Base-by-base conservation (phyloP, 2,113 vertebrate genomes). In the Todiramphus chloris region DNA sequence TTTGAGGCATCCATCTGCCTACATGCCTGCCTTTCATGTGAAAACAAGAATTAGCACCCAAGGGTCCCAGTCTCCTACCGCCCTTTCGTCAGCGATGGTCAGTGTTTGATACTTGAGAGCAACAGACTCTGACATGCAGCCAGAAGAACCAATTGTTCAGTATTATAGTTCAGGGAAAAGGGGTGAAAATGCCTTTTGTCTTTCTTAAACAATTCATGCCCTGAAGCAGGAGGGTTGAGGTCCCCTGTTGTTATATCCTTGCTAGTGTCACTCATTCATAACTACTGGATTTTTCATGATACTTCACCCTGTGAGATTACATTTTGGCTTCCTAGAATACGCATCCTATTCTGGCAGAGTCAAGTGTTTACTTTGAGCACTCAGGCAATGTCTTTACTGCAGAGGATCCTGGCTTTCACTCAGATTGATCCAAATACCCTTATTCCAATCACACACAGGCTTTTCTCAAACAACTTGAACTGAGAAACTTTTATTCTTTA, bases 201-300 rank as follows among this genome's bases (percentile, higher is more conserved):
- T 94, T 94, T 86, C 89, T 94, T 84, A 60, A 93, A 84, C 21
- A 83, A 81, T 68, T 74, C 11, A 31, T 81, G 68, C 55, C 79
- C 79, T 68, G 35, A 83, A 90, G 72, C 35, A 6, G 76, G 35
- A 94, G 10, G 41, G 31, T 51, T 63, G 79, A 92, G 27, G 33
- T 90, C 51, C 16, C 73, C 48, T 84, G 48, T 81, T 88, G 76
- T 89, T 96, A 92, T 50, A 72, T 84, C 56, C 68, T 81, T 86
- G 43, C 39, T 75, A 20, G 48, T 20, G 48, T 75, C 69, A 75
- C 48, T 92, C 37, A 60, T 78, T 92, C 93, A 90, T 20, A 78
- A 67, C 76, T 92, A 58, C 79, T 89, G 64, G 73, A 87, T 94
- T 90, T 95, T 95, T 90, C 76, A 81, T 70, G 75, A 72, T 92